These are phyloP conservation scores for Peribatodes rhomboidaria DNA, from an alignment of 2,888 invertebrate species.

Conservation along the genomic window DNA sequence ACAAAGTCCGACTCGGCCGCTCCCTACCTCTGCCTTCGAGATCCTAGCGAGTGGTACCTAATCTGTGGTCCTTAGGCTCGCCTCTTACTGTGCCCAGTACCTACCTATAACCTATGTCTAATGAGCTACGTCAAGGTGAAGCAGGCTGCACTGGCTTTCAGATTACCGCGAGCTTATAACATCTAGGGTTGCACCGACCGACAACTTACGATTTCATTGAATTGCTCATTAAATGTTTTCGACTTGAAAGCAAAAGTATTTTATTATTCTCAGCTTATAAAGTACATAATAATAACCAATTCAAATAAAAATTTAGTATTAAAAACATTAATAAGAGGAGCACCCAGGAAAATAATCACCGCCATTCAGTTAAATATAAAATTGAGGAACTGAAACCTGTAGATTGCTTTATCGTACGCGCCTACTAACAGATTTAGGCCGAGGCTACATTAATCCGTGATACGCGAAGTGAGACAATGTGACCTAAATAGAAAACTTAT, in stretches of 20 bases:
- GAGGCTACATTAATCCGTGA: conserved; percentile 51
- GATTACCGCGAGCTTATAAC: conserved; percentile 23
- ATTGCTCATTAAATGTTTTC: background rate
- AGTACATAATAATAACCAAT: too few species aligned
- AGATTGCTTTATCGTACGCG: conserved; percentile 38
- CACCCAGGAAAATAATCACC: background rate
- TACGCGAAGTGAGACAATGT: conserved; percentile 49
- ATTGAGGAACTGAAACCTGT: conserved; percentile 25
- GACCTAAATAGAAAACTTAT: conserved; percentile 47
- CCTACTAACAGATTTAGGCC: conserved; percentile 50
- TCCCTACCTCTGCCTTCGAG: conserved; percentile 82
- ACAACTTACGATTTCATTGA: conserved; percentile 13
- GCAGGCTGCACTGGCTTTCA: conserved; percentile 55
- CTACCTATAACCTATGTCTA: conserved; percentile 68
- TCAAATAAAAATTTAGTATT: too few species aligned
- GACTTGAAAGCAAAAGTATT: too few species aligned
- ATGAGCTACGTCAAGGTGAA: conserved; percentile 81
- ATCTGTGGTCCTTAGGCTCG: conserved; percentile 70
- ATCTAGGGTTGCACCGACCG: conserved; percentile 8
- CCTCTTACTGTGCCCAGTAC: conserved; percentile 79
- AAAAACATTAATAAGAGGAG: background rate
- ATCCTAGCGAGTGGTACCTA: conserved; percentile 59
- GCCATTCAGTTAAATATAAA: conserved; percentile 14
- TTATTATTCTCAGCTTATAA: too few species aligned
- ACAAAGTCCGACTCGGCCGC: conserved; percentile 84